phyloP scores from a whole-genome alignment of 1,140 invertebrate genomes.

The Euborellia annulipes region DNA sequence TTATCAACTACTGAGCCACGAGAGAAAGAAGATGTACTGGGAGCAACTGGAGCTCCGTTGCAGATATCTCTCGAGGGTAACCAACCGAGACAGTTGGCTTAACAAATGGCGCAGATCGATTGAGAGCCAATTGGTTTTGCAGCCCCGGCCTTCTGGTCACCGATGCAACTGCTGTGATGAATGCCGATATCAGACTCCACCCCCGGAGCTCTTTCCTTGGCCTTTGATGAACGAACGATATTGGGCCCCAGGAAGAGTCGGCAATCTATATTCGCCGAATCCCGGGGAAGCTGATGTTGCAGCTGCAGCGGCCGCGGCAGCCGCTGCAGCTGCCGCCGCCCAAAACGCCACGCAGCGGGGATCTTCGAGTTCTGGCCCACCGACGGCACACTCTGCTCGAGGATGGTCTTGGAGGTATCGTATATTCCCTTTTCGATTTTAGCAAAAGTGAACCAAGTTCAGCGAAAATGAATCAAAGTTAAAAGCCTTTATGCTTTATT shows the following conservation, averaged over 20 bases:
- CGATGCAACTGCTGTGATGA: slow-evolving; percentile 57
- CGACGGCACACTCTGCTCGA: slow-evolving; percentile 11
- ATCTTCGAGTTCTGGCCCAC: too few species aligned
- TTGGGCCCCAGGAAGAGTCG: slow-evolving; percentile 29
- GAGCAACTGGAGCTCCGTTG: slow-evolving; percentile 72
- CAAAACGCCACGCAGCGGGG: not conserved
- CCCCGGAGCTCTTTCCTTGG: slow-evolving; percentile 31
- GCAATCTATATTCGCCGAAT: slow-evolving; percentile 68
- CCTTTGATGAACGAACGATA: slow-evolving; percentile 27
- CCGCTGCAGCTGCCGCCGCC: slow-evolving; percentile 1
- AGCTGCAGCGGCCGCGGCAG: slow-evolving; percentile 6
- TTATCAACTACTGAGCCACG: slow-evolving; percentile 74
- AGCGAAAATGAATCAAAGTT: too few species aligned
- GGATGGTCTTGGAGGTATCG: slow-evolving; percentile 35
- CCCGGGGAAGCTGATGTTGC: slow-evolving; percentile 37
- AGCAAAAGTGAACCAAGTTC: too few species aligned
- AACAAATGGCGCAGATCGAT: too few species aligned
- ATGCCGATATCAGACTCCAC: slow-evolving; percentile 39
- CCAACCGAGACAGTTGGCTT: not conserved
- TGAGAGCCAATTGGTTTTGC: slow-evolving; percentile 25
- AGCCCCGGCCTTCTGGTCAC: slow-evolving; percentile 25
- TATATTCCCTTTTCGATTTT: too few species aligned
- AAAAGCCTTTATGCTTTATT: too few species aligned
- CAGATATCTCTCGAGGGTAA: slow-evolving; percentile 46
- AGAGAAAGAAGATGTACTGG: slow-evolving; percentile 88